Evolutionary conservation across 2,113 vertebrate genomes (phyloP), one percentile per base, ranked within the genome.

Genomic region (Ptychochromis oligacanthus): DNA sequence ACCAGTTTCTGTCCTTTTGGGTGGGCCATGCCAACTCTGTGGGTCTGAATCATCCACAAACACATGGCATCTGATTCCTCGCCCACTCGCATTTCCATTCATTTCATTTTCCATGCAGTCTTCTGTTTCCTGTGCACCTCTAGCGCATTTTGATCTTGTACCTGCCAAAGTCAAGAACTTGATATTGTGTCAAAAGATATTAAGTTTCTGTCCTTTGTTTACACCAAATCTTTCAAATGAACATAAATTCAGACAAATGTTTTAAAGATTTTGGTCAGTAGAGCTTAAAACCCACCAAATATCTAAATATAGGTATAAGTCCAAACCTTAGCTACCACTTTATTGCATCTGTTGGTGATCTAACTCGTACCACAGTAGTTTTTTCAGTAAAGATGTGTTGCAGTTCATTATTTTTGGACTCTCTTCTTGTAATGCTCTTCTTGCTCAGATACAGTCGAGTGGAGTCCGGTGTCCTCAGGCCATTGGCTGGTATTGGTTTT

Each of bases 11-110:
- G 26, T 52, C 26, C 77, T 8, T 74, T 75, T 46, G 49, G 65
- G 17, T 54, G 65, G 24, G 24, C 18, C 67, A 52, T 9, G 67
- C 46, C 67, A 72, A 6, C 46, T 52, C 67, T 72, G 67, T 72
- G 75, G 70, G 75, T 86, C 87, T 90, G 90, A 92, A 82, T 93
- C 90, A 87, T 85, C 59, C 64, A 26, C 20, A 84, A 62, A 52
- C 87, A 85, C 78, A 57, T 75, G 75, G 89, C 86, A 87, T 54
- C 81, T 38, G 74, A 77, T 67, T 59, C 76, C 31, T 56, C 77
- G 60, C 83, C 72, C 82, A 76, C 80, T 58, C 75, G 14, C 75
- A 18, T 58, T 61, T 78, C 40, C 58, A 60, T 11, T 52, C 56
- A 36, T 46, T 17, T 31, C 75, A 49, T 70, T 43, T 49, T 20